Conservation (phyloP, 2,888 invertebrate genomes). For the Nysson spinosus region DNA sequence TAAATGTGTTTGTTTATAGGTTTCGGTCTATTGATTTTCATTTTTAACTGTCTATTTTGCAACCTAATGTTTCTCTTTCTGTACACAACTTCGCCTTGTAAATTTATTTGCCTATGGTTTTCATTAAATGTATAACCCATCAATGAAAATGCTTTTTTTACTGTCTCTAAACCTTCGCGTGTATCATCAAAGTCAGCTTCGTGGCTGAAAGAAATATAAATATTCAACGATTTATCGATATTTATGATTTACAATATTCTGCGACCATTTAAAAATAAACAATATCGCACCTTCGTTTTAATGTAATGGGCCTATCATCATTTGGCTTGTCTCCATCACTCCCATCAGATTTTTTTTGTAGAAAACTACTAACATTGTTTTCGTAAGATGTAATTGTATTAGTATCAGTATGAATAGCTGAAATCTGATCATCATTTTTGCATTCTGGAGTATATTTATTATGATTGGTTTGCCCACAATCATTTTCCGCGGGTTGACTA, state of each 20-base stretch:
- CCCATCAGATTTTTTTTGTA: slow-evolving; percentile 43
- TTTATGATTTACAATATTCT: neutral
- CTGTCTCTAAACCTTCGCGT: slow-evolving; percentile 78
- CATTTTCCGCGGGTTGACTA: slow-evolving; percentile 3
- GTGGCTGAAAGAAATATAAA: slow-evolving; percentile 77
- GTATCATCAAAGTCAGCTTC: slow-evolving; percentile 79
- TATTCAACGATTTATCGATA: neutral
- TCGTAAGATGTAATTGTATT: slow-evolving; percentile 20
- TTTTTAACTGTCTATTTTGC: slow-evolving; percentile 80
- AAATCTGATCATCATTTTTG: slow-evolving; percentile 17
- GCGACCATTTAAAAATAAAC: neutral
- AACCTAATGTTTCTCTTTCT: slow-evolving; percentile 81
- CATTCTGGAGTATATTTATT: slow-evolving; percentile 4
- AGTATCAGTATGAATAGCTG: slow-evolving; percentile 19
- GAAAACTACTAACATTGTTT: slow-evolving; percentile 24
- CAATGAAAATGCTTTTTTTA: slow-evolving; percentile 82
- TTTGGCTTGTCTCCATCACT: slow-evolving; percentile 79
- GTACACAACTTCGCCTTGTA: slow-evolving; percentile 82
- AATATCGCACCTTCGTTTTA: slow-evolving; percentile 79
- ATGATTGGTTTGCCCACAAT: slow-evolving; percentile 13
- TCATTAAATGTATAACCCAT: slow-evolving; percentile 79
- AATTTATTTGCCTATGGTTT: slow-evolving; percentile 64
- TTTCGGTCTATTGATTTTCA: slow-evolving; percentile 77
- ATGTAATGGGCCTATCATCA: slow-evolving; percentile 78
- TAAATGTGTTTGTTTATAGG: slow-evolving; percentile 81